Evolutionary conservation across 2,797 vertebrate species (phyloP).

Genomic region (Acridotheres tristis): DNA sequence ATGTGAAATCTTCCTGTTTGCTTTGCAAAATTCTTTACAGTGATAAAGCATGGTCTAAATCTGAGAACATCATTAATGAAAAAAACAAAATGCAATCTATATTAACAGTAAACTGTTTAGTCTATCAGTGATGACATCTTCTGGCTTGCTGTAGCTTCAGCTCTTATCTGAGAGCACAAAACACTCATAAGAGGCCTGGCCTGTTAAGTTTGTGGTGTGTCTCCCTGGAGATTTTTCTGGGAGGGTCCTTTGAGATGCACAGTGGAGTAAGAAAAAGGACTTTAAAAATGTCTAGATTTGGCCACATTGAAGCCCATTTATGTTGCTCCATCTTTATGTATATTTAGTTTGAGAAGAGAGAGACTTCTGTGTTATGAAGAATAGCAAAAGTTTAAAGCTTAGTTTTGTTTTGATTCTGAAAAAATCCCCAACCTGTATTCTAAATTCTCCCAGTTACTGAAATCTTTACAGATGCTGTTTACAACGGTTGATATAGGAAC

Average conservation of each 20-base stretch:
- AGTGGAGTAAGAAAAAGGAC: neutral
- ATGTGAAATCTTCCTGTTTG: neutral
- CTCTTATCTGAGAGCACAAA: neutral
- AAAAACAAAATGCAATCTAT: neutral
- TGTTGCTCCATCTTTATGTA: neutral
- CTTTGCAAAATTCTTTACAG: neutral
- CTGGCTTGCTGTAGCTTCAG: neutral
- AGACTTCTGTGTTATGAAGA: neutral
- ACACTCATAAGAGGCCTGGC: neutral
- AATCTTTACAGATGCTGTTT: neutral
- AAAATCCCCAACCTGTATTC: fast-evolving
- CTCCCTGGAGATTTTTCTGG: neutral
- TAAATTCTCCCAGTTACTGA: neutral
- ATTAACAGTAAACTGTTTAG: neutral
- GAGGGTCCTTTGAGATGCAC: neutral
- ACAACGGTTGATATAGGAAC: neutral
- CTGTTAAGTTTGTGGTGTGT: neutral
- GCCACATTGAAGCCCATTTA: neutral
- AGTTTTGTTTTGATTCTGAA: neutral
- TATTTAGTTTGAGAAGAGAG: neutral
- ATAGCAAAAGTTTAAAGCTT: neutral
- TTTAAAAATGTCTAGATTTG: neutral
- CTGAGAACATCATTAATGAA: neutral
- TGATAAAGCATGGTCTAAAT: neutral
- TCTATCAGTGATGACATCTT: neutral